Conservation (phyloP, 2,113 vertebrate genomes). For the Ctenodactylus gundi region DNA sequence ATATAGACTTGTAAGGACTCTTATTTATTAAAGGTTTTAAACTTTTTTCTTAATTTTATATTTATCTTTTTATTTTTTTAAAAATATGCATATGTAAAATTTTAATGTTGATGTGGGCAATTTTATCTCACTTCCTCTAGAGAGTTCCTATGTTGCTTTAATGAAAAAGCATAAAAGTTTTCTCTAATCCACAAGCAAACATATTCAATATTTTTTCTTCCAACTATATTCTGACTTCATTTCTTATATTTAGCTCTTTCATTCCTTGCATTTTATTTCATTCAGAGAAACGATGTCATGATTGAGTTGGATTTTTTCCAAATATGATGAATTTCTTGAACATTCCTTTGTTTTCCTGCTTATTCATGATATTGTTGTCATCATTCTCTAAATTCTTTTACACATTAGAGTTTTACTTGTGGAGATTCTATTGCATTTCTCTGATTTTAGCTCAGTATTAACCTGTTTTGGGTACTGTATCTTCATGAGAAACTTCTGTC, state of each 20-base stretch:
- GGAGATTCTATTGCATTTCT: not conserved
- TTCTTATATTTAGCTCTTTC: not conserved
- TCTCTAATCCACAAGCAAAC: not conserved
- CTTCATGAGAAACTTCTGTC: not conserved
- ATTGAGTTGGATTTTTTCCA: not conserved
- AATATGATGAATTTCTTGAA: not conserved
- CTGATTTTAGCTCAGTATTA: not conserved
- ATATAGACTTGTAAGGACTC: not conserved
- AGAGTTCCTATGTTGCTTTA: not conserved
- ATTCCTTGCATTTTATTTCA: not conserved
- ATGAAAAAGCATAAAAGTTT: not conserved
- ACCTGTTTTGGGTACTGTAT: not conserved
- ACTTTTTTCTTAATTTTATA: not conserved
- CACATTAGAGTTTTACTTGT: not conserved
- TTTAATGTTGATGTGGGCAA: not conserved
- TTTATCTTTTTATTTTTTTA: conserved; percentile 31
- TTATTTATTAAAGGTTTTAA: not conserved
- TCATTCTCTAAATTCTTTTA: not conserved
- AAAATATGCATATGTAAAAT: not conserved
- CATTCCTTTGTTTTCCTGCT: not conserved
- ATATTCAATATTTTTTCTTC: not conserved
- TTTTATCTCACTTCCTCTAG: not conserved
- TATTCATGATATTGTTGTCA: not conserved
- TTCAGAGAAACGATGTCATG: not conserved
- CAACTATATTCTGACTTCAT: not conserved